A percentile compares a stretch with the other conserved stretches of the same genome.
Evolutionary conservation across 2,113 vertebrate genomes (phyloP).

Genomic region (Panurus biarmicus): DNA sequence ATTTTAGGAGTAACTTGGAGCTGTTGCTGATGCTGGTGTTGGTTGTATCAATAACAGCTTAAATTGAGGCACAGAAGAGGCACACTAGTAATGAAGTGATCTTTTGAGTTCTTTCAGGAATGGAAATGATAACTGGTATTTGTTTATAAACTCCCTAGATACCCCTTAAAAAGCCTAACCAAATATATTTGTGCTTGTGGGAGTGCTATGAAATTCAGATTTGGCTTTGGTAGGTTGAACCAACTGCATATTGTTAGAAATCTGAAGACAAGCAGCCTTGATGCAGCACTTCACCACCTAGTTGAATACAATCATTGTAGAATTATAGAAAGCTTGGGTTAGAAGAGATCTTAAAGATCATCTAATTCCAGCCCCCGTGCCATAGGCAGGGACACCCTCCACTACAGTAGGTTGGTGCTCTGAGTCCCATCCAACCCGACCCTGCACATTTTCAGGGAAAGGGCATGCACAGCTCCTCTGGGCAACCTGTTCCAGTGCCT

Average conservation of each 20-base stretch:
- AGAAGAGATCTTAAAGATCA: neutral
- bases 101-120: neutral
- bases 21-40: neutral
- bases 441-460: neutral
- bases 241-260: neutral
- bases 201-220: neutral
- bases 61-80: neutral
- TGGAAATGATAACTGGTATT: neutral
- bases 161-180: neutral
- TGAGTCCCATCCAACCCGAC: neutral
- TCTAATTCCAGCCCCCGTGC: neutral
- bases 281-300: neutral
- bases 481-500: neutral
- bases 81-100: neutral
- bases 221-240: neutral
- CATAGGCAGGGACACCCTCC: neutral
- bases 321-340: neutral
- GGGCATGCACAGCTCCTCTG: neutral
- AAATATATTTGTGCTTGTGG: neutral
- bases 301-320: neutral
- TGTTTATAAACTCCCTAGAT: neutral
- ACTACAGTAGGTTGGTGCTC: neutral
- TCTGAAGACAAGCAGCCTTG: neutral
- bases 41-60: neutral
- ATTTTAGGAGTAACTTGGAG: neutral